These are phyloP conservation scores for Onychomys torridus DNA, from an alignment of 2,797 vertebrate genomes.

Conservation along the genomic window DNA sequence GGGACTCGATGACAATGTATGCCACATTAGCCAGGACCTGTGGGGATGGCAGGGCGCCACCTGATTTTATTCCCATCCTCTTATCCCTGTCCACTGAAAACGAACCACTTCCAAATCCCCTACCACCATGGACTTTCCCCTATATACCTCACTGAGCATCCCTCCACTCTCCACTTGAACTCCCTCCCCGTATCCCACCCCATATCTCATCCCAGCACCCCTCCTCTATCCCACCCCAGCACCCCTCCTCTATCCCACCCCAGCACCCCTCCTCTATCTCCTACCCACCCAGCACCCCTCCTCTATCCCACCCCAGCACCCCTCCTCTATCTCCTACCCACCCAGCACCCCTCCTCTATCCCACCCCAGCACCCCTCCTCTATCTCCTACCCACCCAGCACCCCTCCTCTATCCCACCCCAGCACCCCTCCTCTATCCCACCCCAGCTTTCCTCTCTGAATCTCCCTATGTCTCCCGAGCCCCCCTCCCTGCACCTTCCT, in stretches of 20 bases:
- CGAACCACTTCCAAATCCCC: not conserved
- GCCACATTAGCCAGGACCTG: constrained; percentile 90
- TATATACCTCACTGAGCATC: not conserved
- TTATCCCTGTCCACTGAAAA: not conserved
- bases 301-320: not conserved
- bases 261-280: not conserved
- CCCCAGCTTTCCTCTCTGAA: not conserved
- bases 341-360: not conserved
- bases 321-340: no score
- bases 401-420: no score
- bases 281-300: not conserved
- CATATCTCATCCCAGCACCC: not conserved
- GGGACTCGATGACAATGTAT: constrained; percentile 92
- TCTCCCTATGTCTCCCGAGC: not conserved
- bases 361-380: not conserved
- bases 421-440: not conserved
- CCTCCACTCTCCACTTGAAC: not conserved
- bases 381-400: no score
- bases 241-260: not conserved
- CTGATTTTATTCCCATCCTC: no score
- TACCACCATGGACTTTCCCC: not conserved
- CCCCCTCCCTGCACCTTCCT: not conserved
- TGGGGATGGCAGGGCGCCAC: fast-evolving
- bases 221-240: not conserved
- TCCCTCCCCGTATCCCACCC: not conserved